phyloP scores from a whole-genome alignment of 2,888 invertebrate genomes.

The Polyommatus iphigenia region DNA sequence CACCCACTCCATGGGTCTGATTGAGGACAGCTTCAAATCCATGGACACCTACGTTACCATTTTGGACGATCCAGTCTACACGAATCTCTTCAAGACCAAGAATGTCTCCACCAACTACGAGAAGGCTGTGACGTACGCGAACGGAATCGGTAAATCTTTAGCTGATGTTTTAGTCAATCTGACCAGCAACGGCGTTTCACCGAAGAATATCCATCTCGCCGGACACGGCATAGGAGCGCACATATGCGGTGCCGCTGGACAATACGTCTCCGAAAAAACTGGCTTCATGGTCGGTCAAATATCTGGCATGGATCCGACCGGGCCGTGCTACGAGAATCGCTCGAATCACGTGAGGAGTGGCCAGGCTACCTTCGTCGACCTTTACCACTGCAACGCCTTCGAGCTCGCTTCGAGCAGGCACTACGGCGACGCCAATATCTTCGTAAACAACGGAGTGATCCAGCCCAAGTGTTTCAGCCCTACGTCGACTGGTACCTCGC shows the following conservation, averaged over 20 bases:
- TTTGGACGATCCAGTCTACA: constrained; percentile 68
- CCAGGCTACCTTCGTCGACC: constrained; percentile 81
- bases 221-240: constrained; percentile 73
- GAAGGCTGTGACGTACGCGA: constrained; percentile 62
- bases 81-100: constrained; percentile 50
- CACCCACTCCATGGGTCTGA: constrained; percentile 58
- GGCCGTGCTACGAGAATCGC: constrained; percentile 67
- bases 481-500: neutral
- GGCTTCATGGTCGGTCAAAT: constrained; percentile 59
- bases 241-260: constrained; percentile 62
- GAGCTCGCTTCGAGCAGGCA: constrained; percentile 71
- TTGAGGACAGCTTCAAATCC: constrained; percentile 60
- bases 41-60: constrained; percentile 68
- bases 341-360: constrained; percentile 73
- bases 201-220: constrained; percentile 62
- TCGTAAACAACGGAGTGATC: constrained; percentile 77
- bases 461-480: constrained; percentile 77
- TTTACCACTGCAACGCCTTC: constrained; percentile 81
- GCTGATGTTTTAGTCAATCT: constrained; percentile 57
- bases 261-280: constrained; percentile 53
- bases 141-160: constrained; percentile 66
- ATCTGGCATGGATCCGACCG: constrained; percentile 70
- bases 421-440: constrained; percentile 79
- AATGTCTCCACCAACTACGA: constrained; percentile 56
- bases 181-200: constrained; percentile 53